Percentiles rank a stretch among this genome's conserved stretches.
phyloP scores from a whole-genome alignment of 2,113 vertebrate genomes.

The Columba janthina region DNA sequence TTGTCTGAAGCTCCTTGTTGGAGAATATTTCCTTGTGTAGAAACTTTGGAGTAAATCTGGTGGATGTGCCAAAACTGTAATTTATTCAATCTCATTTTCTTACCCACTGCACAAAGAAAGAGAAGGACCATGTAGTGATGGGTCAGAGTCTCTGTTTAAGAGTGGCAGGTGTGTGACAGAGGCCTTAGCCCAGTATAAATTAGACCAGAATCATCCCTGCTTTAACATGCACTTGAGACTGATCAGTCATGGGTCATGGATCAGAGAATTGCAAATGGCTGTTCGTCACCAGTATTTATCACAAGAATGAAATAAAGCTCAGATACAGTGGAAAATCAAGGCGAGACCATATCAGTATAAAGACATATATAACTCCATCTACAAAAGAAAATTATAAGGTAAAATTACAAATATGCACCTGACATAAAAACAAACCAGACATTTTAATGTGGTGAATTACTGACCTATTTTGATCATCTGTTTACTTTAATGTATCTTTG shows the following conservation, averaged over 20 bases:
- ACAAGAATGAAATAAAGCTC: neutral
- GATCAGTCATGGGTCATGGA: neutral
- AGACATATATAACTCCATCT: neutral
- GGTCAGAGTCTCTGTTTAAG: neutral
- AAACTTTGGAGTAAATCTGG: neutral
- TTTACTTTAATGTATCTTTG: neutral
- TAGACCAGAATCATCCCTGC: neutral
- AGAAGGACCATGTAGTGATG: neutral
- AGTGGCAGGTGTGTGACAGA: neutral
- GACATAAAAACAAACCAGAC: neutral
- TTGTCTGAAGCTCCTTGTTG: neutral
- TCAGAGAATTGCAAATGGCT: neutral
- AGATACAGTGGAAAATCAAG: neutral
- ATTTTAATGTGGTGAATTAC: neutral
- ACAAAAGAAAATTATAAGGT: neutral
- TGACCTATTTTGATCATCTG: neutral
- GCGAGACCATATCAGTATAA: neutral
- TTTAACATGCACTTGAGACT: neutral
- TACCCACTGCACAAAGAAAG: neutral
- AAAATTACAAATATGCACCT: neutral
- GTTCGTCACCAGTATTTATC: neutral
- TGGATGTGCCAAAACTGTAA: neutral
- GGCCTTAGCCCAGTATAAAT: neutral
- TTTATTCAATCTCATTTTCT: neutral
- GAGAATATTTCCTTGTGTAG: neutral